Base-by-base conservation (phyloP, 2,888 invertebrate species). In the Drosophila diplacantha region DNA sequence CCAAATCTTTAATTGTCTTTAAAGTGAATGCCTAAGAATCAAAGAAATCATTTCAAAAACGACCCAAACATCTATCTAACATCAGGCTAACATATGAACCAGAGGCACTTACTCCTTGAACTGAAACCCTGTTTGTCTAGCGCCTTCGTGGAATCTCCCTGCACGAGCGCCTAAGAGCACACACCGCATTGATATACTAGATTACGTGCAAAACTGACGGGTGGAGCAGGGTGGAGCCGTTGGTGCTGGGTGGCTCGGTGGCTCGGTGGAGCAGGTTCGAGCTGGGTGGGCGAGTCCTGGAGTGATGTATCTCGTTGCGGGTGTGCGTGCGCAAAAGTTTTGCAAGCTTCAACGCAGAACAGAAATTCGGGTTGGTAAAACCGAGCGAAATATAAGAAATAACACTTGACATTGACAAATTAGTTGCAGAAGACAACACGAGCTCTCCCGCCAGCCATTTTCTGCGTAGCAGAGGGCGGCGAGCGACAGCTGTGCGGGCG, bases 341-440 rank as follows among this genome's bases (percentile, higher is more conserved):
- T 58, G 67, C 68, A 69, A 67, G 72, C 65, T 51, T 49, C 64
- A 50, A 24, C 37, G 44, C 52, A 51, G 44, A 31, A 12, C 20
- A 20, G 38, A 65, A 37, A 46, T 26, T 44, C 49, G 46, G 46
- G 11, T 43, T 18, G 29, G 46, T 18, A 67, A 41, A 32, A 22
- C 29, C 38, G 39, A 67, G 35, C 55, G 53, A 57, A 55, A 73
- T 74, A 73, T 59, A 78, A 77, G 75, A 85, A 85, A 85, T 81
- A 83, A 78, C 78, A 81, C 83, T 83, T 85, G 85, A 86, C 85
- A 85, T 86, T 86, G 85, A 85, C 85, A 85, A 85, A 85, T 85
- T 86, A 86, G 86, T 85, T 85, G 74, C 68, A 79, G 80, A 77
- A 81, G 71, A 60, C 50, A 60, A 53, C 65, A 61, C 44, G 53